Conservation (phyloP, 2,888 invertebrate genomes). For the Trissolcus brochymenae region DNA sequence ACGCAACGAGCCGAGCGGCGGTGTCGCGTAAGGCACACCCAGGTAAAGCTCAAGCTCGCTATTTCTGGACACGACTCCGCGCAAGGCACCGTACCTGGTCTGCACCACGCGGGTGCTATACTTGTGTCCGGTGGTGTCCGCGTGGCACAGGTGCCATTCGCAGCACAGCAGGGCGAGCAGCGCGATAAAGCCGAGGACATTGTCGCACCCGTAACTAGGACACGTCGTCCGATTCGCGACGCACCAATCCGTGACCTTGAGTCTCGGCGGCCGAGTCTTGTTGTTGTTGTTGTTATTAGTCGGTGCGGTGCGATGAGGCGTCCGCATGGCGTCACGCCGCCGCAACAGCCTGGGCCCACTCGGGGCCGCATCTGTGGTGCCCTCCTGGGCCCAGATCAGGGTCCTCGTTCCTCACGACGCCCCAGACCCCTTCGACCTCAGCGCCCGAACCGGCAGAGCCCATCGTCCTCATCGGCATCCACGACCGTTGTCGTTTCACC, state of each 20-base stretch:
- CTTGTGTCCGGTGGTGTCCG: constrained; percentile 81
- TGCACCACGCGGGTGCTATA: constrained; percentile 89
- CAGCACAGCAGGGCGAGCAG: constrained; percentile 60
- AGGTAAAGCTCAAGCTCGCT: constrained; percentile 93
- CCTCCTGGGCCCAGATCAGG: constrained; percentile 61
- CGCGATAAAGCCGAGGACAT: constrained; percentile 48
- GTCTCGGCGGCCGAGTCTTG: background rate
- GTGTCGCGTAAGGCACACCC: constrained; percentile 95
- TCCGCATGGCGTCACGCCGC: constrained; percentile 76
- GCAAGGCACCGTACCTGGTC: constrained; percentile 92
- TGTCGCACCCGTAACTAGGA: constrained; percentile 36
- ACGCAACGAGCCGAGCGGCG: constrained; percentile 91
- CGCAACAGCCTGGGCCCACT: constrained; percentile 70
- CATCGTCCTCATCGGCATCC: constrained; percentile 18
- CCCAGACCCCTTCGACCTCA: constrained; percentile 23
- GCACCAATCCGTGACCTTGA: constrained; percentile 19
- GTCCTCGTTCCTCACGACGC: constrained; percentile 33
- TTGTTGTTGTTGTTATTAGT: constrained; percentile 62
- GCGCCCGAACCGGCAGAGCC: constrained; percentile 21
- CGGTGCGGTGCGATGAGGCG: constrained; percentile 69
- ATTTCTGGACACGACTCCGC: constrained; percentile 89
- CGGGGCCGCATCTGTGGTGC: constrained; percentile 74
- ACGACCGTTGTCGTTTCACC: constrained; percentile 41
- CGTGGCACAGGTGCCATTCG: constrained; percentile 60
- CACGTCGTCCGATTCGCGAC: constrained; percentile 7